phyloP scores from a whole-genome alignment of 2,113 vertebrate genomes.

The Spilogale gracilis region DNA sequence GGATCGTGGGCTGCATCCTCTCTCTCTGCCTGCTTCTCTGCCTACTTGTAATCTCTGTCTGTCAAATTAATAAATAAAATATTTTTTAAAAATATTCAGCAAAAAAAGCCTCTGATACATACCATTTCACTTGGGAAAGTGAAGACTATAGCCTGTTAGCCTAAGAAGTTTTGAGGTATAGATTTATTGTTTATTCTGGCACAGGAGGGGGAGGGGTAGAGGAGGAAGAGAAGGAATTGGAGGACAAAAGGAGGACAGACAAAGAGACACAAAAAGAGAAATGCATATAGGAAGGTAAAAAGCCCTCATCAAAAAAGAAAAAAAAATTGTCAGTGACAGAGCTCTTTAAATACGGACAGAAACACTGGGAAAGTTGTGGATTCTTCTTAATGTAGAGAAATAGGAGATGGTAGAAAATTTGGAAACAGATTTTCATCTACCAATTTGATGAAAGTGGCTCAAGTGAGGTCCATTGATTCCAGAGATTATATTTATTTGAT shows the following conservation, averaged over 20 bases:
- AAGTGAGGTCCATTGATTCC: background rate
- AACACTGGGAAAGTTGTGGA: background rate
- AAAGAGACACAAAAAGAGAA: background rate
- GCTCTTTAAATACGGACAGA: background rate
- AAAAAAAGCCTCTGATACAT: background rate
- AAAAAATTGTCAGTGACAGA: background rate
- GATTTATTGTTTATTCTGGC: background rate
- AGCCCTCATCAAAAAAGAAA: background rate
- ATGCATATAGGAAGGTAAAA: background rate
- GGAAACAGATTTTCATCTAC: background rate
- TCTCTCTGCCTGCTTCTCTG: too few relatives aligned
- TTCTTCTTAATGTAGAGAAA: constrained; percentile 31
- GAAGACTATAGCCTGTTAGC: background rate
- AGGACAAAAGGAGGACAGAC: background rate
- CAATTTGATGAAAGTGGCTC: background rate
- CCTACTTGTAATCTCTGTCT: too few relatives aligned
- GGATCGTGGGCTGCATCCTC: too few relatives aligned
- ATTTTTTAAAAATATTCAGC: background rate
- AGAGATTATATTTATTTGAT: constrained; percentile 17
- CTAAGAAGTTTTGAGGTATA: background rate
- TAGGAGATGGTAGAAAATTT: constrained; percentile 20
- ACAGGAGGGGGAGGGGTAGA: background rate
- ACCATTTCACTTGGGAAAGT: background rate
- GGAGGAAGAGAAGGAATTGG: background rate
- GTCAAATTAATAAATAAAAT: too few relatives aligned